Evolutionary conservation across 2,113 vertebrate species (phyloP).

Genomic region (Manacus vitellinus): DNA sequence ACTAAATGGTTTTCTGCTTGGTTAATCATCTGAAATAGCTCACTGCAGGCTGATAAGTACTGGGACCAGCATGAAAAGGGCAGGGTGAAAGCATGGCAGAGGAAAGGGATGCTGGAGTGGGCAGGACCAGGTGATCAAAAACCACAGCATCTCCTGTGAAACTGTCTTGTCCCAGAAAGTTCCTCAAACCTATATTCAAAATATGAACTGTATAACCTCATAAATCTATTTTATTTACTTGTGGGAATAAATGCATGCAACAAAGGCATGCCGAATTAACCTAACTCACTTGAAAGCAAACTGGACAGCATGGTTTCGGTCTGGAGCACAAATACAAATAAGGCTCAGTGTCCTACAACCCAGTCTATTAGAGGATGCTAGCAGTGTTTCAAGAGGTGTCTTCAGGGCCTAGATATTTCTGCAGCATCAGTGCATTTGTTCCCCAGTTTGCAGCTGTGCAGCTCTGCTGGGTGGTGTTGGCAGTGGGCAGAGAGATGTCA

Average conservation of each 20-base stretch:
- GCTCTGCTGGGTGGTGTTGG: fast-evolving
- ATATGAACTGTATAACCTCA: neutral
- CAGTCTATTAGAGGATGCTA: neutral
- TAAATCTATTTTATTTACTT: neutral
- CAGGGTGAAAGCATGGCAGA: neutral
- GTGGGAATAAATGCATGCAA: neutral
- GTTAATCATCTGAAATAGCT: neutral
- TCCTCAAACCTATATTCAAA: neutral
- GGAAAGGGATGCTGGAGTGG: neutral
- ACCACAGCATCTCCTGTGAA: neutral
- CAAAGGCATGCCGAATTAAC: neutral
- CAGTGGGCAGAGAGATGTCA: neutral
- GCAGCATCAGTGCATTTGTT: neutral
- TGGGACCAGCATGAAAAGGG: neutral
- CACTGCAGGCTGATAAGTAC: neutral
- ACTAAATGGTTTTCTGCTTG: neutral
- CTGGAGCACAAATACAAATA: neutral
- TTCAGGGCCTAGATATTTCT: neutral
- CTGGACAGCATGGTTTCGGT: neutral
- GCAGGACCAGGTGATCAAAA: neutral
- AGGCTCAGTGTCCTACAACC: neutral
- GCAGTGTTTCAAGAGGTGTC: neutral
- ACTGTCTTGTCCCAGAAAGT: neutral
- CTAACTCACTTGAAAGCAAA: neutral
- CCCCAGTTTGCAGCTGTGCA: neutral